A percentile compares a stretch with the other conserved stretches of the same genome.
These are phyloP conservation scores for Yponomeuta evonymella DNA, from an alignment of 2,888 invertebrate species.

Conservation along the genomic window DNA sequence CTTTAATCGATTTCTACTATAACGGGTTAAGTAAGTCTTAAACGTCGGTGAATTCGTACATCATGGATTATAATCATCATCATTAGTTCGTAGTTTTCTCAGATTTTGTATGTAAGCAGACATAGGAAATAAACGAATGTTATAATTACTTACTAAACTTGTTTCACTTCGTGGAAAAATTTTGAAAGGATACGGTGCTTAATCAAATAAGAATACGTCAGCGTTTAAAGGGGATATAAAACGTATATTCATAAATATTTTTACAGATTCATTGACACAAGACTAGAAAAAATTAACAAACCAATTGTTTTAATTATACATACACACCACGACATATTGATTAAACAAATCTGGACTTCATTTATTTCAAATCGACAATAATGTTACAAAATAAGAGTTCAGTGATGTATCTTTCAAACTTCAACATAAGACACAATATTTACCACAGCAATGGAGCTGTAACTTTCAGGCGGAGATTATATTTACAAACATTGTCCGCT, in stretches of 20 bases:
- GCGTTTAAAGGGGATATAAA: background rate
- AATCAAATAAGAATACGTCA: too few species aligned
- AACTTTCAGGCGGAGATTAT: background rate
- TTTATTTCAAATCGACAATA: too few species aligned
- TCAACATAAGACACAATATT: too few species aligned
- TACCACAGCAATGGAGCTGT: background rate
- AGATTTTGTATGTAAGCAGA: conserved; percentile 1
- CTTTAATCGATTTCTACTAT: too few species aligned
- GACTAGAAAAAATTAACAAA: conserved; percentile 32
- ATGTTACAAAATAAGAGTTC: too few species aligned
- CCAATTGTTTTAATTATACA: background rate
- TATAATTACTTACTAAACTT: background rate
- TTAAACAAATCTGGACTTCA: background rate
- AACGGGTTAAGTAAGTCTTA: too few species aligned
- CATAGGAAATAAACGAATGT: background rate
- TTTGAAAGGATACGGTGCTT: too few species aligned
- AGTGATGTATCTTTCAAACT: too few species aligned
- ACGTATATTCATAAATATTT: conserved; percentile 31
- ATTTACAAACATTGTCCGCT: background rate
- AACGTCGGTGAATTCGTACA: too few species aligned
- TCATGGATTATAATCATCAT: too few species aligned
- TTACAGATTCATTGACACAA: conserved; percentile 33
- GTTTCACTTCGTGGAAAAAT: background rate
- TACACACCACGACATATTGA: background rate
- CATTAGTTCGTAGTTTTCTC: background rate